These are phyloP conservation scores for Chloebia gouldiae DNA, from an alignment of 2,113 vertebrate genomes.

Conservation along the genomic window DNA sequence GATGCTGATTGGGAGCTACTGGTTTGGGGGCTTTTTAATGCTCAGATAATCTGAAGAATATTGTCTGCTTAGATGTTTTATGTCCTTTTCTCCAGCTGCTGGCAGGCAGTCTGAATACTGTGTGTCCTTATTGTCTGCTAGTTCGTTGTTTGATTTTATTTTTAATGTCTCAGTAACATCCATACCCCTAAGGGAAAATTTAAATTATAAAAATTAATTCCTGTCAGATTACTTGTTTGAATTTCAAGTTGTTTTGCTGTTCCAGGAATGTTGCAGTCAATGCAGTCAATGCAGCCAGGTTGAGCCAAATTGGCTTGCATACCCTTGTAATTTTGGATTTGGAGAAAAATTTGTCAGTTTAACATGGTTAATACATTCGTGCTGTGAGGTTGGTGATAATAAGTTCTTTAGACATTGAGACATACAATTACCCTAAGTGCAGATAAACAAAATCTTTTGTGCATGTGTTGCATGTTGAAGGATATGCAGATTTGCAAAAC, in stretches of 20 bases:
- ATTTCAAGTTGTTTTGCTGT: constrained; percentile 1
- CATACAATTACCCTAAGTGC: not conserved
- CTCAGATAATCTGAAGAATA: not conserved
- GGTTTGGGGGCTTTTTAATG: not conserved
- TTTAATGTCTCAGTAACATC: not conserved
- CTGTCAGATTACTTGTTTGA: not conserved
- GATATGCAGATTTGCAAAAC: not conserved
- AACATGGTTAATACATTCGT: not conserved
- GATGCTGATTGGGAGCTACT: not conserved
- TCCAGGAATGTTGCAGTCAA: not conserved
- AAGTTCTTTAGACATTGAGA: not conserved
- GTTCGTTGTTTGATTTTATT: not conserved
- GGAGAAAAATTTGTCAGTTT: not conserved
- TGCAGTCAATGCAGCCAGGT: not conserved
- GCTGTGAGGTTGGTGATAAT: not conserved
- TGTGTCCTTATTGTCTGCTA: not conserved
- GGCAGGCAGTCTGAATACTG: not conserved
- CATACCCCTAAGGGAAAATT: not conserved
- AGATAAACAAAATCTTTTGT: not conserved
- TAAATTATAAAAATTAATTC: constrained; percentile 38
- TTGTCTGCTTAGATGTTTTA: not conserved
- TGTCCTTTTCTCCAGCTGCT: not conserved
- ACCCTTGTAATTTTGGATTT: not conserved
- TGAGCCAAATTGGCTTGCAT: not conserved
- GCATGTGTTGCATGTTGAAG: not conserved